Percentiles rank a stretch among this genome's conserved stretches.
These are phyloP conservation scores for Hydractinia echinata DNA, from an alignment of 30 jellyfish, hydroid and myxozoan genomes.

Conservation along the genomic window DNA sequence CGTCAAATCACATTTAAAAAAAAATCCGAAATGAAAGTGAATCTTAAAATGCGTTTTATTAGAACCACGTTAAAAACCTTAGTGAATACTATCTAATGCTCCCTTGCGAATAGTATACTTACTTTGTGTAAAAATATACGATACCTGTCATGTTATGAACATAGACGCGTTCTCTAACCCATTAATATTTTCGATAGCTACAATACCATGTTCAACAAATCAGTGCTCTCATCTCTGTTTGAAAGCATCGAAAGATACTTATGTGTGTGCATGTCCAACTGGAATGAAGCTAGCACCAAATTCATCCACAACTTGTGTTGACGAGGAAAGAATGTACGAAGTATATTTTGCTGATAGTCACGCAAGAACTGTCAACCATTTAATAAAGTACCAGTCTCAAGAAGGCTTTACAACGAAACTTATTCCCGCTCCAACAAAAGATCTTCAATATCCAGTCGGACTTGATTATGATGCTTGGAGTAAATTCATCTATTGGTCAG, in stretches of 20 bases:
- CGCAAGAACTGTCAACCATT: conserved; percentile 20
- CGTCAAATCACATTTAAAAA: too few species aligned
- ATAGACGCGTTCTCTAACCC: too few species aligned
- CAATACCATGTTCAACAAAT: conserved; percentile 53
- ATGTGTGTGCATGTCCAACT: conserved; percentile 75
- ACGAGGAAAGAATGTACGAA: conserved; percentile 4
- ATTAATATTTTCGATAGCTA: conserved; percentile 49
- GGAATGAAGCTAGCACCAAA: conserved; percentile 31
- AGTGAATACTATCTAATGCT: too few species aligned
- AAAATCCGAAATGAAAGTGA: too few species aligned
- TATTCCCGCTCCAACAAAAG: background rate
- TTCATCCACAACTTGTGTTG: background rate
- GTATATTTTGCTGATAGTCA: conserved; percentile 33
- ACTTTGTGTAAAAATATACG: too few species aligned
- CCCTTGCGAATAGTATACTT: too few species aligned
- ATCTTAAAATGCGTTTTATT: too few species aligned
- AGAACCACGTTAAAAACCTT: too few species aligned
- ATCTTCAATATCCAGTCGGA: conserved; percentile 24
- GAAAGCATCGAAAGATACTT: background rate
- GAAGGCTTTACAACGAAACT: conserved; percentile 34
- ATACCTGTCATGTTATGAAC: too few species aligned
- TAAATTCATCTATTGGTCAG: conserved; percentile 34
- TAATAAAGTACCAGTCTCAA: conserved; percentile 28
- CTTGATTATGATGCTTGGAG: conserved; percentile 13
- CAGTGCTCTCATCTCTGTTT: conserved; percentile 71